Evolutionary conservation across 2,888 invertebrate genomes (phyloP).

Genomic region (Pollenia labialis): DNA sequence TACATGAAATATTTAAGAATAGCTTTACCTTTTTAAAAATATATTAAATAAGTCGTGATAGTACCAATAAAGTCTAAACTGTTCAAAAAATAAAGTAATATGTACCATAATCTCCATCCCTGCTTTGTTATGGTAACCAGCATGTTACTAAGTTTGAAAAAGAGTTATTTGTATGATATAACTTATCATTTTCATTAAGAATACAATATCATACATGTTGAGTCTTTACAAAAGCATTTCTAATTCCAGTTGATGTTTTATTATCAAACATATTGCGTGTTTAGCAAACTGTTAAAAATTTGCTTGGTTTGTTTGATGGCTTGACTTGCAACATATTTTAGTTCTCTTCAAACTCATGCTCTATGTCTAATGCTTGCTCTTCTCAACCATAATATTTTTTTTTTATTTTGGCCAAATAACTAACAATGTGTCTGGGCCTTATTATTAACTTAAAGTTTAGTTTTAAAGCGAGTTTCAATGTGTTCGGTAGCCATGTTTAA

Average conservation of each 20-base stretch:
- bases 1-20: too few species aligned
- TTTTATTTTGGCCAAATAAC: slow-evolving; percentile 24
- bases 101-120: too few species aligned
- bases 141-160: too few species aligned
- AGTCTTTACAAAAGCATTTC: background rate
- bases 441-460: slow-evolving; percentile 62
- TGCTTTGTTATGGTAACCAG: too few species aligned
- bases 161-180: too few species aligned
- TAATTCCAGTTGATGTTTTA: background rate
- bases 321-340: background rate
- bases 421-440: slow-evolving; percentile 57
- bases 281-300: background rate
- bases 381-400: background rate
- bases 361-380: background rate
- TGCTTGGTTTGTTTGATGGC: slow-evolving; percentile 20
- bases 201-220: background rate
- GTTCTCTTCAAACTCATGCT: slow-evolving; percentile 17
- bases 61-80: too few species aligned
- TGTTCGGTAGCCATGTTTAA: slow-evolving; percentile 46
- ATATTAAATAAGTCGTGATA: too few species aligned
- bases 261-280: slow-evolving; percentile 23
- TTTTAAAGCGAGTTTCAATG: slow-evolving; percentile 66
- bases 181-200: too few species aligned
- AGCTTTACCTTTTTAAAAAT: too few species aligned
- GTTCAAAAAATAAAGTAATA: too few species aligned